Evolutionary conservation across 1,140 invertebrate species (phyloP), one percentile per base, ranked within the genome.

Genomic region (Watersipora subatra): DNA sequence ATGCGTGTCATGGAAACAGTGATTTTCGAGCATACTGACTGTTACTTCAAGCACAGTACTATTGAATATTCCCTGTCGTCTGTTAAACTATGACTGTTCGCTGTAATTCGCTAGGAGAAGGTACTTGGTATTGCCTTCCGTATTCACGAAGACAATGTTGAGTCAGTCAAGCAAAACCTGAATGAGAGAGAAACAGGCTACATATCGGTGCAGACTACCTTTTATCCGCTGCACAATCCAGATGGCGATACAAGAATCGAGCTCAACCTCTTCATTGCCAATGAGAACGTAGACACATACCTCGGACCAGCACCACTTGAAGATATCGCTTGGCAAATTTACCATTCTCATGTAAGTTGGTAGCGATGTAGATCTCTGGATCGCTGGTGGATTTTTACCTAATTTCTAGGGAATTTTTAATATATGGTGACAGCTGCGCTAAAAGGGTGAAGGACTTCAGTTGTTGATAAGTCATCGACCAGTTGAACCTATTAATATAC

Each of bases 111-210:
- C 57, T 70, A 86, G 84, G 85, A 84, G 56, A 73, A 79, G 73
- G 92, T 96, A 0, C 96, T 90, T 86, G 93, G 93, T 46, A 82
- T 94, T 19, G 92, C 92, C 0, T 97, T 94, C 78, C 86, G 89
- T 80, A 92, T 97, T 73, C 82, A 83, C 1, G 72, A 81, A 0
- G 76, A 85, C 29, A 84, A 93, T 67, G 84, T 85, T 69, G 83
- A 86, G 12, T 72, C 82, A 68, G 91, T 95, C 0, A 82, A 87
- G 2, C 81, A 86, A 56, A 89, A 95, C 76, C 81, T 96, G 64
- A 92, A 96, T 75, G 88, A 86, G 72, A 81, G 93, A 74, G 93
- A 96, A 81, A 92, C 91, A 73, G 76, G 78, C 1, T 78, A 79
- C 64, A 64, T 69, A 34, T 22, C 26, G n/a, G 63, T 68, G n/a